Conservation (phyloP, 2,888 invertebrate species). For the Villa cingulata region DNA sequence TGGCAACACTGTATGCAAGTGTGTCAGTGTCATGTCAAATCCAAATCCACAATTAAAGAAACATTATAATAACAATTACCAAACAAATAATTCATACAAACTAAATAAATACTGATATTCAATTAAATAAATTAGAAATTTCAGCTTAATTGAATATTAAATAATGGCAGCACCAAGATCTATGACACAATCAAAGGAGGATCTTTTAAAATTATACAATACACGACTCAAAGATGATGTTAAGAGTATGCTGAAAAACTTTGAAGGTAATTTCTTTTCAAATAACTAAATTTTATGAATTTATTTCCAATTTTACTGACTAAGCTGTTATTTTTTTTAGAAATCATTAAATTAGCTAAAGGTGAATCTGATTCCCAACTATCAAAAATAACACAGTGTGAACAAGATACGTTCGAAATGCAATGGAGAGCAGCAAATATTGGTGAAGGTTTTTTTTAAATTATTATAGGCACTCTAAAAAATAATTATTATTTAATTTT, state of each 20-base stretch:
- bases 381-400: constrained; percentile 80
- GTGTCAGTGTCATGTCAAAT: too few relatives aligned
- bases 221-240: constrained; percentile 91
- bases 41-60: too few relatives aligned
- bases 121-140: too few relatives aligned
- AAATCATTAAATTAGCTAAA: constrained; percentile 77
- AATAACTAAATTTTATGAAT: background rate
- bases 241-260: constrained; percentile 94
- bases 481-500: background rate
- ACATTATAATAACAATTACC: too few relatives aligned
- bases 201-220: constrained; percentile 85
- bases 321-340: constrained; percentile 41
- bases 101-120: too few relatives aligned
- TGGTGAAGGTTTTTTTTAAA: too few relatives aligned
- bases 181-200: constrained; percentile 87
- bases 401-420: constrained; percentile 94
- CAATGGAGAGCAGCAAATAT: constrained; percentile 93
- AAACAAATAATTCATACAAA: too few relatives aligned
- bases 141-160: too few relatives aligned
- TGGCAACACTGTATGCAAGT: too few relatives aligned
- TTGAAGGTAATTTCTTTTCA: constrained; percentile 54
- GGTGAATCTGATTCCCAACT: constrained; percentile 85
- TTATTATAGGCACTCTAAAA: too few relatives aligned
- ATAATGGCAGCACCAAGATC: constrained; percentile 38
- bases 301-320: background rate